Evolutionary conservation across 1,140 invertebrate genomes (phyloP), one percentile per base, ranked within the genome.

Genomic region (Pseudomyrmex pallidus): DNA sequence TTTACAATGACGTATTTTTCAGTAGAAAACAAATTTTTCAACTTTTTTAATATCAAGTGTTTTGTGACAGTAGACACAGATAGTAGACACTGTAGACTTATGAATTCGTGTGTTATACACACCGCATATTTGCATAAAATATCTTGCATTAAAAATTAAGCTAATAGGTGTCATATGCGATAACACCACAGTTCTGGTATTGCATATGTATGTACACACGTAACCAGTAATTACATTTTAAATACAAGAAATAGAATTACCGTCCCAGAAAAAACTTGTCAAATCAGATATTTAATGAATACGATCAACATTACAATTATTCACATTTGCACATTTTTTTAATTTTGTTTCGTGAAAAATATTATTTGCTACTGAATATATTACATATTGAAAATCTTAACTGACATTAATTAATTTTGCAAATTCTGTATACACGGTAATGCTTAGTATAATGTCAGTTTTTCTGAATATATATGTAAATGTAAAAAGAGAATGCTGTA

Each of bases 81-180:
- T 35, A 74, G 10, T 74, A 46, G 7, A 25, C 50, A 76, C 46
- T 74, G 35, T 77, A 54, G 76, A 66, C 2, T 63, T 66, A 52
- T 84, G 54, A 84, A 61, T 86, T 86, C 46, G 62, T 52, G 25
- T 64, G n/a, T 77, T 62, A 12, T 54, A 80, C 72, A 20, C 46
- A 70, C 35, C 9, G 35, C 72, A 3, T 85, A 85, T 73, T 85
- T 48, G 50, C 50, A 63, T 56, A 63, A 63, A 68, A 68, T 68
- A 48, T 82, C n/a, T 62, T 25, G 44, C 61, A 46, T 85, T 68
- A 73, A 50, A 3, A 73, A 4, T 5, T 48, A 52, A 54, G 17
- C 2, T 46, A 44, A 57, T 35, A 35, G 5, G 35, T 46, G 20
- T 25, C 22, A 77, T 20, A 35, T 80, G 12, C 84, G 15, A 62